Base-by-base conservation (phyloP, 2,888 invertebrate species). In the Dasysyrphus tricinctus region DNA sequence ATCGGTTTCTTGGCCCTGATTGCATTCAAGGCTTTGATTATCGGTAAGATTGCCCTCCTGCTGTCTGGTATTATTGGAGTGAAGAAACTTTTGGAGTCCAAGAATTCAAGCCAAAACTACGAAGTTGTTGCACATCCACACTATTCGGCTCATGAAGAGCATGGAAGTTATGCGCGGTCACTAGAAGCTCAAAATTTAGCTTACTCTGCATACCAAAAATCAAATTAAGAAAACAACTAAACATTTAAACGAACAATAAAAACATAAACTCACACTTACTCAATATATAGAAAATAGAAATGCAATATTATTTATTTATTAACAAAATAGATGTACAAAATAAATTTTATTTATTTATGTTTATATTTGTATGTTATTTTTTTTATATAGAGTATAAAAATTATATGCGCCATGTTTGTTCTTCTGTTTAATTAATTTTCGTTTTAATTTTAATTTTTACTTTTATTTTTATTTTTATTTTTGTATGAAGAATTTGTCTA, bases 1-100 rank as follows among this genome's bases (percentile, higher is more conserved):
- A 94, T 97, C 79, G 97, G 96, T 89, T 94, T 94, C 89, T 94
- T 97, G 90, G 97, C 96, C 74, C 94, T 97, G 88, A 94, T 97
- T 59, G 96, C 97, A 54, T 94, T 97, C 94, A 97, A 97, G 94
- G 97, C 97, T 86, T 94, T 97, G 89, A 93, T 97, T 90, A 94
- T 97, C 89, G 97, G 96, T 89, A 97, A 97, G 94, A 95, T 97
- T 85, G 97, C 97, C 5, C 94, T 97, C 29, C 93, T 97, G 75
- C 94, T 97, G 88, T 95, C 96, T 70, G 95, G 94, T 80, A 94
- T 97, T 83, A 94, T 97, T 82, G 95, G 94, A 4, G 92, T 96
- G 81, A 95, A 95, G 93, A 97, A 97, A 90, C 93, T 97, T 5
- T 93, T 97, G 61, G 95, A 95, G 69, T 94, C 95, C 63, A 96